Evolutionary conservation across 1,140 invertebrate species (phyloP).

Genomic region (Anoplophora glabripennis): DNA sequence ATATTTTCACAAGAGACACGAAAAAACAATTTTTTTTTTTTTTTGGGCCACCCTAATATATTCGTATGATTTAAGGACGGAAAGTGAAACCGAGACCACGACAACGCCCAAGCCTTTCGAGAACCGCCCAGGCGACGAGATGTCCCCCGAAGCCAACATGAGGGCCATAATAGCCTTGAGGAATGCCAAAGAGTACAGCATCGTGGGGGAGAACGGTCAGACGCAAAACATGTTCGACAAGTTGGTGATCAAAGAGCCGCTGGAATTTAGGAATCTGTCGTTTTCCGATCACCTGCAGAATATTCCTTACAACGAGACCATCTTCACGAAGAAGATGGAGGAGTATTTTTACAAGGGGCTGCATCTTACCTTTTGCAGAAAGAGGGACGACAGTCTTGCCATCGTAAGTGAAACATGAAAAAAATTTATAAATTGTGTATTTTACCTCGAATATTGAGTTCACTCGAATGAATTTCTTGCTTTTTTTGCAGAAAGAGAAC

Average conservation of each 20-base stretch:
- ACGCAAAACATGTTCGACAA: slow-evolving; percentile 55
- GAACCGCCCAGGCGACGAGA: slow-evolving; percentile 50
- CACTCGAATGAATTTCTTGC: slow-evolving; percentile 18
- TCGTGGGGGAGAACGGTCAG: slow-evolving; percentile 47
- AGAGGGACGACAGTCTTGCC: slow-evolving; percentile 64
- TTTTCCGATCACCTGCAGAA: slow-evolving; percentile 71
- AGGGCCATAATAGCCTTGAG: slow-evolving; percentile 49
- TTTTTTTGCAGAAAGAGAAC: slow-evolving; percentile 59
- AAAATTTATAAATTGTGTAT: too few relatives aligned
- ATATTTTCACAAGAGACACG: too few relatives aligned
- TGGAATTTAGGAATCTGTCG: slow-evolving; percentile 70
- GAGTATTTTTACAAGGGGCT: slow-evolving; percentile 69
- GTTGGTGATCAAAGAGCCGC: slow-evolving; percentile 70
- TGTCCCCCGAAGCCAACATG: slow-evolving; percentile 51
- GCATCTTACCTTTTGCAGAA: slow-evolving; percentile 72
- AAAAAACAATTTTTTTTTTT: too few relatives aligned
- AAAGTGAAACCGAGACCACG: slow-evolving; percentile 20
- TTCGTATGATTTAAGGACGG: slow-evolving; percentile 30
- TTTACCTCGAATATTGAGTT: neutral
- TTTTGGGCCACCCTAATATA: too few relatives aligned
- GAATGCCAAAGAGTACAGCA: slow-evolving; percentile 54
- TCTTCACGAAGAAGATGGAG: slow-evolving; percentile 71
- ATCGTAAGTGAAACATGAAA: too few relatives aligned
- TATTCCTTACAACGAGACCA: slow-evolving; percentile 70
- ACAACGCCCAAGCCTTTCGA: slow-evolving; percentile 46